These are phyloP conservation scores for Poliocrania exsul DNA, from an alignment of 2,797 vertebrate species.

Conservation along the genomic window DNA sequence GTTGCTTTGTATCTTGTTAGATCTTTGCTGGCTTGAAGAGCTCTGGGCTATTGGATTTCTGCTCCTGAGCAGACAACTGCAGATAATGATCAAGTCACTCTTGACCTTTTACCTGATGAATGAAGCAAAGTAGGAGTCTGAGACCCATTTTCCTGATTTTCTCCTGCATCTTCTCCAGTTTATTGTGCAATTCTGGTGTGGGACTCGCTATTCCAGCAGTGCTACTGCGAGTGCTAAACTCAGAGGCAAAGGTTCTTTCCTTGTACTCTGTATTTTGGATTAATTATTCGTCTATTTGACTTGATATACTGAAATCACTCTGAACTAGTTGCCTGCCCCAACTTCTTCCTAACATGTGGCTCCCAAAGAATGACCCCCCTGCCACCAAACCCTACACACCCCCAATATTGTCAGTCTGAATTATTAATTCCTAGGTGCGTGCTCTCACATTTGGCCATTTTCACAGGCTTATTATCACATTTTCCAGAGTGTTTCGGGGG, in stretches of 20 bases:
- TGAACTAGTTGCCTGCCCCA: neutral
- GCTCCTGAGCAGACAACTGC: neutral
- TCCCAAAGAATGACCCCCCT: neutral
- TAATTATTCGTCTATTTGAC: neutral
- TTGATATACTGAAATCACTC: neutral
- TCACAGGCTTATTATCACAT: neutral
- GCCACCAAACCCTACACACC: accelerated
- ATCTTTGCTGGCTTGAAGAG: slow-evolving; percentile 20
- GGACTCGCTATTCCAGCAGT: neutral
- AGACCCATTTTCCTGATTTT: neutral
- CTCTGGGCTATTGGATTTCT: neutral
- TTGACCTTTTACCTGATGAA: slow-evolving; percentile 37
- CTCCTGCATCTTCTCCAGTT: neutral
- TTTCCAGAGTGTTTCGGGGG: neutral
- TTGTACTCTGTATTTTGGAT: neutral
- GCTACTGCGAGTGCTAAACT: neutral
- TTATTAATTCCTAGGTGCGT: neutral
- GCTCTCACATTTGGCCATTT: neutral
- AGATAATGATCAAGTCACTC: slow-evolving; percentile 36
- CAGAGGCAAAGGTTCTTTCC: neutral
- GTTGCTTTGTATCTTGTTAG: neutral
- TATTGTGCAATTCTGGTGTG: accelerated
- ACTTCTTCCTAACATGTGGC: neutral
- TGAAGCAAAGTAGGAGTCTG: neutral
- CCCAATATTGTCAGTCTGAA: neutral